phyloP scores from a whole-genome alignment of 53 echinoderm and acorn worm species.

The Echinometra lucunter region DNA sequence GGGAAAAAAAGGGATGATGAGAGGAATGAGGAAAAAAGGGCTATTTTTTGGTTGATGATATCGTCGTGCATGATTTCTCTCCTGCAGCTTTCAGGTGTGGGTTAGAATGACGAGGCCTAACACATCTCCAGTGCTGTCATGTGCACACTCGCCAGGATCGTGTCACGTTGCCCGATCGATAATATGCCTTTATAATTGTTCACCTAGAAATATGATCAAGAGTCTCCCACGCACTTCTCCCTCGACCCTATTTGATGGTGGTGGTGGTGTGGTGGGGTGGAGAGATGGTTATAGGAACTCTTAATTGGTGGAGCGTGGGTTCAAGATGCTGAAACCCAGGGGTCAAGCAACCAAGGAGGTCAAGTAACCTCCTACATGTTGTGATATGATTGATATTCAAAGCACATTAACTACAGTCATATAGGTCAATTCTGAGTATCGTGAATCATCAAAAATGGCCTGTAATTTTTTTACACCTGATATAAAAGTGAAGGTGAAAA shows the following conservation, averaged over 20 bases:
- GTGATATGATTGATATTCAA: background rate
- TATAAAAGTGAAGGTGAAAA: no score
- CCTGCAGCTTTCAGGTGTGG: constrained; percentile 52
- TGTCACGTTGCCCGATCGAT: constrained; percentile 45
- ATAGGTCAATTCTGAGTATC: no score
- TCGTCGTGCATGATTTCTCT: background rate
- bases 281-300: background rate
- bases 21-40: background rate
- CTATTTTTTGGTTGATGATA: constrained; percentile 5
- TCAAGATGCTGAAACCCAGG: background rate
- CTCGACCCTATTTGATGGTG: background rate
- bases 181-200: constrained; percentile 50
- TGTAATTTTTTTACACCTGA: no score
- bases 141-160: background rate
- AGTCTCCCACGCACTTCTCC: constrained; percentile 12
- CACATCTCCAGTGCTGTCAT: constrained; percentile 11
- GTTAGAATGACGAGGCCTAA: constrained; percentile 16
- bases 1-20: background rate
- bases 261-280: background rate
- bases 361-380: background rate
- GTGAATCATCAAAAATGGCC: no score
- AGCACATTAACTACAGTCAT: no score
- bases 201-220: constrained; percentile 44
- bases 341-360: constrained; percentile 10
- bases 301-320: background rate